These are phyloP conservation scores for Bucco capensis DNA, from an alignment of 2,113 vertebrate genomes.

Conservation along the genomic window DNA sequence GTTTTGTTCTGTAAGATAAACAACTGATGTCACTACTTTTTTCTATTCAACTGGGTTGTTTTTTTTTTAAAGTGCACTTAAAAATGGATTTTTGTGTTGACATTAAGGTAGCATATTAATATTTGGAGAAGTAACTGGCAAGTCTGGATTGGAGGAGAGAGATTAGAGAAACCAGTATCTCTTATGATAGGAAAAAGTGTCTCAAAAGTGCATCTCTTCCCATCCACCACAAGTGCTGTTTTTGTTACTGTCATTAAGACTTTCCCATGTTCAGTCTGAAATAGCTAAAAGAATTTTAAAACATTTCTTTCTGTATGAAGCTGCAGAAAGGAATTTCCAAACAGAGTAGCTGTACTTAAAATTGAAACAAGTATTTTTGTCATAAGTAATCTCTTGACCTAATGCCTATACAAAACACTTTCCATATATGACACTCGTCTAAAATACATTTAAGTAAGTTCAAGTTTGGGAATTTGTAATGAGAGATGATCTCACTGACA, in stretches of 20 bases:
- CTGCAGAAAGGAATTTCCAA: constrained; percentile 39
- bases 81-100: neutral
- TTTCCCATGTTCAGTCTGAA: neutral
- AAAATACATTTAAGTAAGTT: neutral
- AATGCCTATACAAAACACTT: constrained; percentile 31
- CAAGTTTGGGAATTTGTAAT: neutral
- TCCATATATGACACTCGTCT: neutral
- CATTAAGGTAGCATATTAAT: neutral
- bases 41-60: neutral
- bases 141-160: neutral
- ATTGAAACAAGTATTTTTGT: constrained; percentile 44
- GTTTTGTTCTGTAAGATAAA: neutral
- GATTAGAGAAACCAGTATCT: neutral
- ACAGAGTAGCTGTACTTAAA: neutral
- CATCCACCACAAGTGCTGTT: neutral
- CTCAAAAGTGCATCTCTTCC: neutral
- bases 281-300: neutral
- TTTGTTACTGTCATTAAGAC: neutral
- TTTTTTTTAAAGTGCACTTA: neutral
- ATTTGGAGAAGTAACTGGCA: neutral
- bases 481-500: neutral
- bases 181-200: neutral
- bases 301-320: constrained; percentile 6
- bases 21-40: neutral
- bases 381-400: constrained; percentile 12